These are phyloP conservation scores for Drosophila mulleri DNA, from an alignment of 2,888 invertebrate genomes.

Conservation along the genomic window DNA sequence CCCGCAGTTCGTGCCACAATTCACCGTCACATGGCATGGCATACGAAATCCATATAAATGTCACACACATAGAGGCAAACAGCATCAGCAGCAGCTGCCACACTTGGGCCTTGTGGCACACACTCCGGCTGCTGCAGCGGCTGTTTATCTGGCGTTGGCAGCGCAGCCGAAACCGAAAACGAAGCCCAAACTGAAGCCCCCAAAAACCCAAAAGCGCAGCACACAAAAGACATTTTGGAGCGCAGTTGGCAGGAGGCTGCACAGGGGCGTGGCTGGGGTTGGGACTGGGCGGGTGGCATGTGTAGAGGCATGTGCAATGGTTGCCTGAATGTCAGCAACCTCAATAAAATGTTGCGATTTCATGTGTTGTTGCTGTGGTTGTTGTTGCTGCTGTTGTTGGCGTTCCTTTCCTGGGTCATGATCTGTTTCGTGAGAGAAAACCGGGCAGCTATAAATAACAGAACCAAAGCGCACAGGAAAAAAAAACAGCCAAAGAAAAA, in stretches of 20 bases:
- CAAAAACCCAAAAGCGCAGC: conserved; percentile 10
- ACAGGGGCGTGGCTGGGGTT: neutral
- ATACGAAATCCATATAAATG: conserved; percentile 57
- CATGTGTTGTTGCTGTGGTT: conserved; percentile 77
- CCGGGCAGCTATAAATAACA: conserved; percentile 68
- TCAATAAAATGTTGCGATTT: conserved; percentile 83
- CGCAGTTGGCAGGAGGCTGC: neutral
- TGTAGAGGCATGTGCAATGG: conserved; percentile 54
- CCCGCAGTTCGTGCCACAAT: conserved; percentile 50
- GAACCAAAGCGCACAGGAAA: conserved; percentile 19
- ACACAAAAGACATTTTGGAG: conserved; percentile 54
- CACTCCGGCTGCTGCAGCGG: conserved; percentile 51
- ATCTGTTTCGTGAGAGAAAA: conserved; percentile 72
- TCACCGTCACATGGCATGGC: conserved; percentile 29
- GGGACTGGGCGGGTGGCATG: conserved; percentile 13
- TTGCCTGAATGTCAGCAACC: conserved; percentile 79
- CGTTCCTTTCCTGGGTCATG: conserved; percentile 85
- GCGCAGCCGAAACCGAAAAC: conserved; percentile 24
- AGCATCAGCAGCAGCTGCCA: conserved; percentile 38
- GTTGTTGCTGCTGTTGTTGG: conserved; percentile 80
- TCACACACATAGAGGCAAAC: conserved; percentile 38
- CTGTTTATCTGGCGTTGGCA: conserved; percentile 31
- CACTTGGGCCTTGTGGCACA: conserved; percentile 51
- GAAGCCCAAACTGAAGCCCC: conserved; percentile 30
- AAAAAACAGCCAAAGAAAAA: conserved; percentile 1